Evolutionary conservation across 2,888 invertebrate species (phyloP).

Genomic region (Lithophane leautieri): DNA sequence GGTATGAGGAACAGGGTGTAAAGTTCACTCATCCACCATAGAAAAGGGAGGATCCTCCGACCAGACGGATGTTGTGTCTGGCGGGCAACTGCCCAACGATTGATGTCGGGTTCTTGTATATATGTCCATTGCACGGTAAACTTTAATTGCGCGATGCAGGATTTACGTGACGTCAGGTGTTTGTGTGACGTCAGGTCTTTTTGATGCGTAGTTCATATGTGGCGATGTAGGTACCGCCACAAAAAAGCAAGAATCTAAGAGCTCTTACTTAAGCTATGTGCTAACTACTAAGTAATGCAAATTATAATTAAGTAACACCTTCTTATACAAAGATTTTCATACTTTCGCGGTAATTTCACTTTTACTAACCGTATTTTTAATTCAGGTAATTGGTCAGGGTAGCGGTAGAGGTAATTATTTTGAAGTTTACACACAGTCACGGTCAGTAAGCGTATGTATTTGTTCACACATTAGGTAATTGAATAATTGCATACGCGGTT

Average conservation of each 20-base stretch:
- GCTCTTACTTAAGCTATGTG: constrained; percentile 37
- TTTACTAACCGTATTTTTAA: constrained; percentile 62
- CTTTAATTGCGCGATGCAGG: too few species aligned
- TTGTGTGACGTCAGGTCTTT: too few species aligned
- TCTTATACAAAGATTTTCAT: constrained; percentile 56
- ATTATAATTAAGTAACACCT: constrained; percentile 56
- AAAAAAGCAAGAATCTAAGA: constrained; percentile 5
- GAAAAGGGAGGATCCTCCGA: too few species aligned
- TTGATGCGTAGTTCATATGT: too few species aligned
- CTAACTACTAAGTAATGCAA: constrained; percentile 37
- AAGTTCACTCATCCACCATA: too few species aligned
- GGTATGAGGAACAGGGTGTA: too few species aligned
- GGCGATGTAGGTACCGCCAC: too few species aligned
- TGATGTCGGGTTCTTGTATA: too few species aligned
- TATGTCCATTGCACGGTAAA: too few species aligned
- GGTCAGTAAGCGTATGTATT: constrained; percentile 71
- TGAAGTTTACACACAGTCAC: constrained; percentile 69
- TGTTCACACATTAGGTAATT: constrained; percentile 77
- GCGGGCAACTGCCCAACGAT: too few species aligned
- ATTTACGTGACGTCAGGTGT: too few species aligned
- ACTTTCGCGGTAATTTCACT: constrained; percentile 76
- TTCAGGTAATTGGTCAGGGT: constrained; percentile 61
- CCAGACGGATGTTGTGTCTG: too few species aligned
- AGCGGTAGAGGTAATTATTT: constrained; percentile 62
- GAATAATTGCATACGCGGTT: constrained; percentile 64